phyloP scores from a whole-genome alignment of 2,888 invertebrate species.

The Phoenoteleia sp. region DNA sequence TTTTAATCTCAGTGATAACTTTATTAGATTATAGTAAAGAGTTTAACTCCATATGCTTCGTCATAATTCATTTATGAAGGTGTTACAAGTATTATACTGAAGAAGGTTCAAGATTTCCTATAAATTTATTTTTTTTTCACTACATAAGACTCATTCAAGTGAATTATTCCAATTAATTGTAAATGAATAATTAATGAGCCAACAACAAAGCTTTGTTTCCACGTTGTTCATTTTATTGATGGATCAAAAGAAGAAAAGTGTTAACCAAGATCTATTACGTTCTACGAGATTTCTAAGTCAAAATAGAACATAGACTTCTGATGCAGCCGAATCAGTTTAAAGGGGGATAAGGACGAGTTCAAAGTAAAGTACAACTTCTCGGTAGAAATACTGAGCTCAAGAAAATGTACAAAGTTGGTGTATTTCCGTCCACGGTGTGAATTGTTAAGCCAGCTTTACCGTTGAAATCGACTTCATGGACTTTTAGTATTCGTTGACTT shows the following conservation, averaged over 20 bases:
- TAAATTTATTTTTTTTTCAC: no score
- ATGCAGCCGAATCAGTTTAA: slow-evolving; percentile 47
- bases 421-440: slow-evolving; percentile 56
- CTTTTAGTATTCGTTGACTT: slow-evolving; percentile 60
- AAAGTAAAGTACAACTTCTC: slow-evolving; percentile 44
- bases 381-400: slow-evolving; percentile 29
- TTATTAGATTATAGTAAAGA: no score
- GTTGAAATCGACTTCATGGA: slow-evolving; percentile 46
- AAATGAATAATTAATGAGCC: no score
- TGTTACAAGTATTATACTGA: no score
- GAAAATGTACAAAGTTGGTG: slow-evolving; percentile 46
- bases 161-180: no score
- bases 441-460: slow-evolving; percentile 60
- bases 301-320: slow-evolving; percentile 45
- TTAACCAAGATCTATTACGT: slow-evolving; percentile 16
- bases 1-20: no score
- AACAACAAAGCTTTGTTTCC: no score
- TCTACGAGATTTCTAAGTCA: slow-evolving; percentile 12
- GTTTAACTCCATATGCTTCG: no score
- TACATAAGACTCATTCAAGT: no score
- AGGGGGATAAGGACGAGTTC: slow-evolving; percentile 42
- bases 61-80: no score
- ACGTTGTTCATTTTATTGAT: not conserved
- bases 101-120: no score
- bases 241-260: not conserved